Percentiles rank a stretch among this genome's conserved stretches.
Conservation (phyloP, 2,888 invertebrate species). For the Platerodrilus igneus region DNA sequence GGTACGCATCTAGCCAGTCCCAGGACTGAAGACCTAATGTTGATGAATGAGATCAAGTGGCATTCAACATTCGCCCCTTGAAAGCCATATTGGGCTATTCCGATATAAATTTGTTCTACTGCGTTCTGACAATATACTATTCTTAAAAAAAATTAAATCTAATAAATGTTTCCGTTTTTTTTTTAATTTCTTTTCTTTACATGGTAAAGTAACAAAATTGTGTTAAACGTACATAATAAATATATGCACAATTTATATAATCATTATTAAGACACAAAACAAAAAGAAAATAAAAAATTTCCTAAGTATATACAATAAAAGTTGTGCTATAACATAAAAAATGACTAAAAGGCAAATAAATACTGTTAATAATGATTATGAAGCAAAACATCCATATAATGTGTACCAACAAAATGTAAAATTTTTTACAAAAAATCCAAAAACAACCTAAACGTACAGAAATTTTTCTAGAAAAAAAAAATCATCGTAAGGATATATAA, state of each 20-base stretch:
- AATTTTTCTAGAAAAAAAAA: conserved; percentile 20
- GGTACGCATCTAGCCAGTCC: too few species aligned
- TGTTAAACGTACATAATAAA: conserved; percentile 24
- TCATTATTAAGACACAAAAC: conserved; percentile 14
- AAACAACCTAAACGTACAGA: conserved; percentile 12
- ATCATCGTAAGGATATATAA: conserved; percentile 18
- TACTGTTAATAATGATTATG: conserved; percentile 23
- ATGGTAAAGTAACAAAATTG: conserved; percentile 23
- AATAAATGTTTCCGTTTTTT: conserved; percentile 13
- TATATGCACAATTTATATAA: conserved; percentile 21
- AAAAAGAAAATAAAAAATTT: conserved; percentile 20
- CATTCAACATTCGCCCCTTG: too few species aligned
- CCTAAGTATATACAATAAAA: conserved; percentile 22
- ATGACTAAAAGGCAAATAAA: conserved; percentile 23
- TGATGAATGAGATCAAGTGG: too few species aligned
- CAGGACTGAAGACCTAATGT: too few species aligned
- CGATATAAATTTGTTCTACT: too few species aligned
- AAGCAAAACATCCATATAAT: conserved; percentile 15
- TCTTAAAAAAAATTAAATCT: too few species aligned
- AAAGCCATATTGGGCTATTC: too few species aligned
- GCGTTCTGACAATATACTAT: too few species aligned
- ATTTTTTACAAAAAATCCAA: conserved; percentile 22
- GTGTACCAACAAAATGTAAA: conserved; percentile 22
- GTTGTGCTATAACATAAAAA: conserved; percentile 21
- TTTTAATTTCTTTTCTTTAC: conserved; percentile 24